A percentile compares a stretch with the other conserved stretches of the same genome.
These are phyloP conservation scores for Micromesistius poutassou DNA, from an alignment of 2,797 vertebrate genomes.

Conservation along the genomic window DNA sequence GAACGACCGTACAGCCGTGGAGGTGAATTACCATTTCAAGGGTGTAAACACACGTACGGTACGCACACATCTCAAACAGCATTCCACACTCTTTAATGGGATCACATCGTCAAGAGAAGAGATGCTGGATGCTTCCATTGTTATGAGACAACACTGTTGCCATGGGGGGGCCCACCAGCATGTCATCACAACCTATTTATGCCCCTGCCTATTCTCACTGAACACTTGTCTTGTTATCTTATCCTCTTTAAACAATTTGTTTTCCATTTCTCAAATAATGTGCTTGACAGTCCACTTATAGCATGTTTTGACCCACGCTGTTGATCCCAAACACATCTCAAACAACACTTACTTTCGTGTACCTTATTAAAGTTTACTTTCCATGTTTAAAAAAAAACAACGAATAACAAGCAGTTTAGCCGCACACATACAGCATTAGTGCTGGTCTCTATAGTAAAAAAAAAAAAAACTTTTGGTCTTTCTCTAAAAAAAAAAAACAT, in stretches of 20 bases:
- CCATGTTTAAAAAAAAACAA: background rate
- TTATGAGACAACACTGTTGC: background rate
- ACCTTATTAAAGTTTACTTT: background rate
- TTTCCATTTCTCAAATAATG: background rate
- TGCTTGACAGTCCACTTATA: too few species aligned
- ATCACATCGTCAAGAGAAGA: too few species aligned
- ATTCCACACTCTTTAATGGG: background rate
- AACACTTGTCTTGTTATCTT: background rate
- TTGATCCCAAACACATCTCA: too few species aligned
- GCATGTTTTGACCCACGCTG: too few species aligned
- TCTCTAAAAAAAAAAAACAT: background rate
- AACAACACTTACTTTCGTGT: background rate
- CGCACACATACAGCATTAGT: too few species aligned
- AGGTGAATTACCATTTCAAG: background rate
- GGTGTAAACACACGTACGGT: background rate
- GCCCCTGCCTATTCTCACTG: background rate
- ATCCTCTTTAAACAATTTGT: background rate
- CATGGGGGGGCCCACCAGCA: background rate
- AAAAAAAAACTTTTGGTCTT: background rate
- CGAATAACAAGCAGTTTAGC: background rate
- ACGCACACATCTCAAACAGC: background rate
- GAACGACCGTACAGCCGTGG: background rate
- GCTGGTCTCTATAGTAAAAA: background rate
- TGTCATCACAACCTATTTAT: too few species aligned
- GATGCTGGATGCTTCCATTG: background rate